Conservation (phyloP, 2,888 invertebrate genomes). For the Tortrix viridana region DNA sequence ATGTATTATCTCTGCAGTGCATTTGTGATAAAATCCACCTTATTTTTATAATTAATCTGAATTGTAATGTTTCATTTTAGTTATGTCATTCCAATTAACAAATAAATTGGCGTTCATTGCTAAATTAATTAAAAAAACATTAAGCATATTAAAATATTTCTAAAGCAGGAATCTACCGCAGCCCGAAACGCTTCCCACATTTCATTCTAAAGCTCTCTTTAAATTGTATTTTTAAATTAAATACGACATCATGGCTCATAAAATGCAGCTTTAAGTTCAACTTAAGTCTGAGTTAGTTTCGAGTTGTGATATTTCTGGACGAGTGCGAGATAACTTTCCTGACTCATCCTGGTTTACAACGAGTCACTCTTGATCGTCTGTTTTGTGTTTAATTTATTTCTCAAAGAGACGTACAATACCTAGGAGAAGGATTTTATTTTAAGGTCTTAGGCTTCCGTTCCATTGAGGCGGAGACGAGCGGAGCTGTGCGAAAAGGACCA, state of each 20-base stretch:
- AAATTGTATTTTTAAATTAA: conserved; percentile 36
- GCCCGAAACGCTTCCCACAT: neutral
- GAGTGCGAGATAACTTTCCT: conserved; percentile 45
- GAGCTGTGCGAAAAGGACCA: too few species aligned
- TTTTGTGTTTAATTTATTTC: neutral
- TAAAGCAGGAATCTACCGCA: neutral
- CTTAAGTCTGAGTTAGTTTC: conserved; percentile 53
- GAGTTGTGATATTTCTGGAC: conserved; percentile 50
- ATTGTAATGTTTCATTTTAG: too few species aligned
- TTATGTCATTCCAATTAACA: too few species aligned
- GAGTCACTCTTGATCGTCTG: neutral
- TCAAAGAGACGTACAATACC: neutral
- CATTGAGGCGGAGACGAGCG: too few species aligned
- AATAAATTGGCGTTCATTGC: too few species aligned
- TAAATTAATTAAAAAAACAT: too few species aligned
- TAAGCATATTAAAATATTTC: too few species aligned
- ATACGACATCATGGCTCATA: conserved; percentile 32
- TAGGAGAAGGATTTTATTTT: too few species aligned
- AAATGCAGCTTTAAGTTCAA: conserved; percentile 52
- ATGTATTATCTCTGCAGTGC: too few species aligned
- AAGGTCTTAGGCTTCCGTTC: too few species aligned
- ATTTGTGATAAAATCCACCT: too few species aligned
- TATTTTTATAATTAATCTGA: too few species aligned
- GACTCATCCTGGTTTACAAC: conserved; percentile 25
- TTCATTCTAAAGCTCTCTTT: conserved; percentile 1